These are phyloP conservation scores for Diloba caeruleocephala DNA, from an alignment of 2,888 invertebrate species.

Conservation along the genomic window DNA sequence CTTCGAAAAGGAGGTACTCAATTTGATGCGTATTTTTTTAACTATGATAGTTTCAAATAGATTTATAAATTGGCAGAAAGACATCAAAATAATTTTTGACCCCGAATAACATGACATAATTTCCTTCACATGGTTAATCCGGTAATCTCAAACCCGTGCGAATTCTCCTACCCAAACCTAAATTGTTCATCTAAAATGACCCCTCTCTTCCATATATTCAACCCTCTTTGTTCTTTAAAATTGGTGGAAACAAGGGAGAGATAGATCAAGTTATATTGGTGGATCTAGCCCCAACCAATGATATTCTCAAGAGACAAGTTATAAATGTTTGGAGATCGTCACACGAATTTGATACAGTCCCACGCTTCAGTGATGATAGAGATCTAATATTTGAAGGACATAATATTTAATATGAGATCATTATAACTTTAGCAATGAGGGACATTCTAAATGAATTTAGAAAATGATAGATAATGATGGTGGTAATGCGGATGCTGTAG, in stretches of 20 bases:
- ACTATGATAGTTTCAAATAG: background rate
- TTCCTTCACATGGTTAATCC: constrained; percentile 67
- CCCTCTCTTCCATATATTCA: constrained; percentile 14
- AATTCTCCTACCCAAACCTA: constrained; percentile 56
- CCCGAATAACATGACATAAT: constrained; percentile 63
- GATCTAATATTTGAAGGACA: constrained; percentile 32
- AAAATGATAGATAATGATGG: too few relatives aligned
- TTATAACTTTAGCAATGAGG: constrained; percentile 21
- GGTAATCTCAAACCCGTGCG: constrained; percentile 76
- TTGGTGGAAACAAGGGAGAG: constrained; percentile 17
- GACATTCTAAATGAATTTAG: constrained; percentile 22
- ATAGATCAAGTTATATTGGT: constrained; percentile 56
- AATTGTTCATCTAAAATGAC: constrained; percentile 49
- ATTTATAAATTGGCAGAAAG: constrained; percentile 2
- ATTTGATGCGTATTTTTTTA: too few relatives aligned
- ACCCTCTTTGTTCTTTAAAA: background rate
- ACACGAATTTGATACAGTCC: constrained; percentile 71
- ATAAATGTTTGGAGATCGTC: constrained; percentile 76
- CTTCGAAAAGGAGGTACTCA: too few relatives aligned
- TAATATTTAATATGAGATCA: constrained; percentile 21
- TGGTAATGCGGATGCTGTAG: constrained; percentile 12
- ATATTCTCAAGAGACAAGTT: constrained; percentile 74
- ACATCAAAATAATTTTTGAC: constrained; percentile 55
- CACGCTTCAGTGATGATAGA: constrained; percentile 62
- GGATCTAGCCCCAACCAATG: constrained; percentile 58